Base-by-base conservation (phyloP, 2,113 vertebrate genomes). In the Nycticebus coucang region DNA sequence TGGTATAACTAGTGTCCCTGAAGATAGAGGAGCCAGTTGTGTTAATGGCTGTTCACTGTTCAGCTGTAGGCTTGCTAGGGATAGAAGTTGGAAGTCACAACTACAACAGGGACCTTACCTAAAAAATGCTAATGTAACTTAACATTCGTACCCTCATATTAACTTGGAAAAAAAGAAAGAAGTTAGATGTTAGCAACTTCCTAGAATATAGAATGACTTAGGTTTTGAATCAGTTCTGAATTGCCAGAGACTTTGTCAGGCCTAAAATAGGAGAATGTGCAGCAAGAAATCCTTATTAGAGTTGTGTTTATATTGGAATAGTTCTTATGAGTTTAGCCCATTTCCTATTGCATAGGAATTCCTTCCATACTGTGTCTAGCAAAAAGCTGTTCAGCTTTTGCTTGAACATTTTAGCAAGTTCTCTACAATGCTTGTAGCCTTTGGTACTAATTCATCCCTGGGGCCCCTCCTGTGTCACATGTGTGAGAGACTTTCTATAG, bases 281-380 rank as follows among this genome's bases (percentile, higher is more conserved):
- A 94, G 69, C 30, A 96, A 92, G 71, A 97, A 94, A n/a, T 92
- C 64, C 24, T 92, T 68, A 7, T 84, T 78, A 64, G 88, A 79
- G 60, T 72, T 22, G 57, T 84, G 19, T 88, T 82, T 87, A 15
- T 91, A 24, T 74, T 84, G 37, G 33, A 89, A 87, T 53, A 1
- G 24, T 89, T 89, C 45, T 94, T 78, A 4, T 35, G 45, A 50
- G 45, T 74, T 53, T 94, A 78, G 28, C 64, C 21, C 2, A 4
- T 11, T 97, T 74, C 14, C 11, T 84, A 62, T 59, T 80, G 35
- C 4, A 13, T 35, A 89, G 30, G 66, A 89, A 69, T 90, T 87
- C 5, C 71, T 95, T 91, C 77, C 24, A 72, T 96, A 62, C 7
- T 71, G 0, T 74, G 33, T 69, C 30, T 88, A 87, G 45, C 60